Percentiles rank a stretch among this genome's conserved stretches.
Evolutionary conservation across 92 coral and sea anemone species (phyloP).

Genomic region (Parazoanthus darwini): DNA sequence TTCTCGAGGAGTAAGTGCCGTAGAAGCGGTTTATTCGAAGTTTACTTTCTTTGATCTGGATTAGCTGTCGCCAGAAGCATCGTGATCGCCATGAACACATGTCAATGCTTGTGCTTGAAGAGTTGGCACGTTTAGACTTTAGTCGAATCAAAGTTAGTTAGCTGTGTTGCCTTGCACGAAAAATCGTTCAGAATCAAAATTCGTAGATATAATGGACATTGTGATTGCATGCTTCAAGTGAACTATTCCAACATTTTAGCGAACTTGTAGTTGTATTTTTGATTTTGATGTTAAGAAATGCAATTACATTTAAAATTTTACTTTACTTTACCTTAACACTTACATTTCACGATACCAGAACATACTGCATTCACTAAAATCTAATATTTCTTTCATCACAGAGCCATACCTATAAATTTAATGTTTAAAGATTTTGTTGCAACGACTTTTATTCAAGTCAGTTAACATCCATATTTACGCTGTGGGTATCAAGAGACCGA

Average conservation of each 20-base stretch:
- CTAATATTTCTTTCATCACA: neutral
- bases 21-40: neutral
- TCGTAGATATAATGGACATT: neutral
- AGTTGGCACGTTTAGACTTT: no score
- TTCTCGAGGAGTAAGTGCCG: slow-evolving; percentile 97
- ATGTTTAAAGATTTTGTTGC: neutral
- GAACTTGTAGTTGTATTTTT: neutral
- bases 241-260: no score
- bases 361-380: neutral
- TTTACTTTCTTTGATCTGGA: neutral
- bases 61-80: neutral
- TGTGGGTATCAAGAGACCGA: neutral
- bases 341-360: neutral
- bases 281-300: neutral
- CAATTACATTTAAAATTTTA: neutral
- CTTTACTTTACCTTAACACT: no score
- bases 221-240: neutral
- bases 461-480: no score
- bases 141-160: neutral
- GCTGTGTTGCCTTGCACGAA: neutral
- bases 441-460: no score
- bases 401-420: neutral
- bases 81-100: neutral
- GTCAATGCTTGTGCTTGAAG: neutral
- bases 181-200: neutral